Evolutionary conservation across 2,888 invertebrate species (phyloP), one percentile per base, ranked within the genome.

Genomic region (Smittia aterrima): DNA sequence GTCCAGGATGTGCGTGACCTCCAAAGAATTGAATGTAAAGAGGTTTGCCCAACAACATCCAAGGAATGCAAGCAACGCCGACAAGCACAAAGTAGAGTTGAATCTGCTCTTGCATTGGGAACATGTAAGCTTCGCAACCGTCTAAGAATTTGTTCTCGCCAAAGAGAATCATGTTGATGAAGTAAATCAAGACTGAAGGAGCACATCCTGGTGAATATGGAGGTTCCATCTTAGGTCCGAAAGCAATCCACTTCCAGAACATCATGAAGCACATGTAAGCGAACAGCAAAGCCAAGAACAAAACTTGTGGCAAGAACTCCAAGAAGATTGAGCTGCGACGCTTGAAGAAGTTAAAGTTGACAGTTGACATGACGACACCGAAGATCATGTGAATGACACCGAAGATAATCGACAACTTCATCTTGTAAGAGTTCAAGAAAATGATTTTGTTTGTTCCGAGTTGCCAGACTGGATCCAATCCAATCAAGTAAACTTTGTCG

Each of bases 341-440:
- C 77, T 85, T 86, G 84, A 91, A 92, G 83, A 91, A 88, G 70
- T 89, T 87, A 80, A 88, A 90, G 81, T 93, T 93, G 74, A 90
- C 85, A 66, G 92, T 88, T 78, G 90, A 92, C 85, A 97, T 89
- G 80, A 88, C 86, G 11, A 97, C 92, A 77, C 98, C 97, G 80
- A 97, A 95, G 75, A 93, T 87, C 98, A 98, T 98, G 84, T 98
- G 98, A 25, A 89, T 79, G 0, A 98, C 93, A 41, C 97, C 97
- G 78, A 98, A 89, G 74, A 97, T 93, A 74, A 98, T 94, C 66
- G 97, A 96, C 76, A 96, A 84, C 81, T 95, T 94, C 97, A 97
- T 98, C 85, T 98, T 98, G 85, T 92, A 95, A 0, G 96, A 94
- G 84, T 98, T 98, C 76, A 93, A 84, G 84, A 96, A 97, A 76